phyloP scores from a whole-genome alignment of 2,797 vertebrate genomes.

The Hemitrygon akajei region DNA sequence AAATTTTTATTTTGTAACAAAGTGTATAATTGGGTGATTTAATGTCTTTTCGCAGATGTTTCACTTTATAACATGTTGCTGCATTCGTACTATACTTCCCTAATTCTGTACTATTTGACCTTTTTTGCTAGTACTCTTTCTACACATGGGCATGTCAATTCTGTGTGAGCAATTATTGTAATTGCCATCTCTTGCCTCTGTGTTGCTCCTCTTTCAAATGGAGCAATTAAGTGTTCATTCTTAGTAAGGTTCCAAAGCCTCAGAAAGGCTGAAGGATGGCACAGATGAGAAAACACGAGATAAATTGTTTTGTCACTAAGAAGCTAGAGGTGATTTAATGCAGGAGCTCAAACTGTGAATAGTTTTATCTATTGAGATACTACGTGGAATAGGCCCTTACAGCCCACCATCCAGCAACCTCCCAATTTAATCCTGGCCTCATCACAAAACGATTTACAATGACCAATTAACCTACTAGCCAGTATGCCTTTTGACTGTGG shows the following conservation, averaged over 20 bases:
- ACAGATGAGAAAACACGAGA: background rate
- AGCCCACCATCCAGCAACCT: too few species aligned
- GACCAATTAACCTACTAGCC: too few species aligned
- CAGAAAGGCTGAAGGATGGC: background rate
- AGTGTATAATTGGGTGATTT: background rate
- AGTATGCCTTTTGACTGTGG: too few species aligned
- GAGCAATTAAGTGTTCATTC: background rate
- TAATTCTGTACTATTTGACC: background rate
- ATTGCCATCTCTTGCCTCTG: background rate
- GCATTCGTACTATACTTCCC: background rate
- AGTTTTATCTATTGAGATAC: background rate
- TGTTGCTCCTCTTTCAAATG: background rate
- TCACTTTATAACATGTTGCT: background rate
- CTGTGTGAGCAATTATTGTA: background rate
- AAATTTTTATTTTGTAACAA: background rate
- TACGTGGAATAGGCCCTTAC: too few species aligned
- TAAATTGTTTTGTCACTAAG: too few species aligned
- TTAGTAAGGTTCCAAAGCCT: background rate
- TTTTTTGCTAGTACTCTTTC: background rate
- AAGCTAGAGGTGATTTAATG: background rate
- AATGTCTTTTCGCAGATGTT: background rate
- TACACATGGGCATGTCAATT: background rate
- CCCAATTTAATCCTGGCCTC: too few species aligned
- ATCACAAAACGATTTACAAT: too few species aligned
- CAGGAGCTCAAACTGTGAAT: background rate